Evolutionary conservation across 1,140 invertebrate genomes (phyloP).

Genomic region (Bathynomus jamesi): DNA sequence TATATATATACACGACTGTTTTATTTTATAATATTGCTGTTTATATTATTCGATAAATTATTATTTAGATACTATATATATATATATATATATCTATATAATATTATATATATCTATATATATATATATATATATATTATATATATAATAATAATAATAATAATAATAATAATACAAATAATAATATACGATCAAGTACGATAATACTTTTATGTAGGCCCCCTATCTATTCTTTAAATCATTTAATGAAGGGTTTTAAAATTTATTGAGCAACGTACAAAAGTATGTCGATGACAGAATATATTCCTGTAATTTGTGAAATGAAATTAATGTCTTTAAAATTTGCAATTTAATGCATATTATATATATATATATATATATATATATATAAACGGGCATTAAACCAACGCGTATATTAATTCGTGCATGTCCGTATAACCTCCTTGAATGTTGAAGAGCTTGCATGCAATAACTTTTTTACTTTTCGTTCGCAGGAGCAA

Average conservation of each 20-base stretch:
- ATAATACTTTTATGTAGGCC: too few relatives aligned
- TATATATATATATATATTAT: background rate
- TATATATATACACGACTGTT: background rate
- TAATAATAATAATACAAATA: too few relatives aligned
- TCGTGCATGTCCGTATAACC: background rate
- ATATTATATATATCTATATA: background rate
- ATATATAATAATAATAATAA: too few relatives aligned
- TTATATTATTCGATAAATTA: background rate
- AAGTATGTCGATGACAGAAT: too few relatives aligned
- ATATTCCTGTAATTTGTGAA: too few relatives aligned
- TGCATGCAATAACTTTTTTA: background rate
- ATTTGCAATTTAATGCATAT: background rate
- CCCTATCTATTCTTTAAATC: too few relatives aligned
- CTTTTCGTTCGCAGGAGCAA: constrained; percentile 63
- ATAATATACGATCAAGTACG: too few relatives aligned
- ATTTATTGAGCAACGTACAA: too few relatives aligned
- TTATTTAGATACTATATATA: background rate
- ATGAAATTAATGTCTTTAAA: too few relatives aligned
- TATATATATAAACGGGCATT: background rate
- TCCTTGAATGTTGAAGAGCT: background rate
- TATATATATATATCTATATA: background rate
- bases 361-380: background rate
- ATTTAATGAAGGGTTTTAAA: too few relatives aligned
- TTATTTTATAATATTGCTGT: background rate
- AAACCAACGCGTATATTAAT: background rate